Base-by-base conservation (phyloP, 2,797 vertebrate genomes). In the Xerus rutilus region DNA sequence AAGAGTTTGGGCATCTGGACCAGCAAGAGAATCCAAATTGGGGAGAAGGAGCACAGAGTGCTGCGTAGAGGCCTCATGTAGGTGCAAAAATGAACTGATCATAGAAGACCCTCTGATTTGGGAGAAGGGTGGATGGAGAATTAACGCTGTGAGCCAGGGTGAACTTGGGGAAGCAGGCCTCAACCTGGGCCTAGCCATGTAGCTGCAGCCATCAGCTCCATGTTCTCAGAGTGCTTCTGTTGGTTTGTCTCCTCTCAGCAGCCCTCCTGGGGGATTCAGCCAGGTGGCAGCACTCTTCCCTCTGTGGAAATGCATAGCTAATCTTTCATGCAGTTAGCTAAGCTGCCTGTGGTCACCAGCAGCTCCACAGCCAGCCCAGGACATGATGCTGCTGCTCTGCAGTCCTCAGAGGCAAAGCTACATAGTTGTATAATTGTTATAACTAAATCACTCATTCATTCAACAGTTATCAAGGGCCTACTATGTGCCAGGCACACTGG, bases 51-150 rank as follows among this genome's bases (percentile, higher is more conserved):
- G 8, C n/a, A 6, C 6, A n/a, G 18, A 76, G 72, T 25, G 2
- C 72, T 7, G n/a, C 15, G 0, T 4, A 30, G 65, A 3, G 25
- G 7, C 9, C 30, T 25, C 1, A 1, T 5, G 32, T 25, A 13
- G 57, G 35, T 76, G 0, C 5, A 49, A 86, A 39, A 70, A n/a
- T 57, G 57, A 82, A 28, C 23, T 14, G 54, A 65, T 28, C 11
- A 65, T 3, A 62, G 18, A n/a, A 77, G 32, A 35, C 23, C 59
- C 65, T 76, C 62, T n/a, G 20, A 43, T 15, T 82, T 39, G 76
- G 43, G 39, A 65, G 86, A 13, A 79, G 45, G 52, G 73, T 4
- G 5, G 35, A 14, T 32, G 73, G 23, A 5, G 81, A 9, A 6
- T 3, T 43, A 5, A 28, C 28, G 30, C n/a, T 4, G 1, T 5